Evolutionary conservation across 2,113 vertebrate genomes (phyloP).

Genomic region (Chaenocephalus aceratus): DNA sequence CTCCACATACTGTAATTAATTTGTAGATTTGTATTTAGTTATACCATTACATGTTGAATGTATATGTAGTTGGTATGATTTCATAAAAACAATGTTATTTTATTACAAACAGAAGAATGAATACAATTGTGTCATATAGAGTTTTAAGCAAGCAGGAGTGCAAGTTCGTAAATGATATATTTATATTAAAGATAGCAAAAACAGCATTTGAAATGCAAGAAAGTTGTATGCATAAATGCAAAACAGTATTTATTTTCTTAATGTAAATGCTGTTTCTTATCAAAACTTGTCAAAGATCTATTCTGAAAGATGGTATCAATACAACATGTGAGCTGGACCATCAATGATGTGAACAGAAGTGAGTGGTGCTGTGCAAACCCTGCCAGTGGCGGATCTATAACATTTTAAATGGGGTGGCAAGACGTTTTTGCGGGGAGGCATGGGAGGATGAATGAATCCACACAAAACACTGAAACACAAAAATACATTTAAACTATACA

Average conservation of each 20-base stretch:
- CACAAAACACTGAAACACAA: too few relatives aligned
- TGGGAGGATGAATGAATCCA: too few relatives aligned
- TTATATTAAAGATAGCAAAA: background rate
- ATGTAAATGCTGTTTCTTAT: background rate
- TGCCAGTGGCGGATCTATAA: too few relatives aligned
- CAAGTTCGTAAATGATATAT: background rate
- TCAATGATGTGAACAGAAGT: background rate
- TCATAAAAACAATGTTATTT: too few relatives aligned
- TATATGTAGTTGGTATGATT: too few relatives aligned
- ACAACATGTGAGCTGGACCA: background rate
- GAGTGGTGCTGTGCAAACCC: background rate
- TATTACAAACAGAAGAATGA: too few relatives aligned
- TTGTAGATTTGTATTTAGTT: background rate
- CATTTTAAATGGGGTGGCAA: too few relatives aligned
- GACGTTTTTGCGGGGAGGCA: too few relatives aligned
- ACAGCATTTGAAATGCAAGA: background rate
- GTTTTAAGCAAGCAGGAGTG: background rate
- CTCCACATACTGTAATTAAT: background rate
- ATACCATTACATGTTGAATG: background rate
- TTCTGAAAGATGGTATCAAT: too few relatives aligned
- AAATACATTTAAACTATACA: slow-evolving; percentile 1
- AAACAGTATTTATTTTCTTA: background rate
- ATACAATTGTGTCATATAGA: too few relatives aligned
- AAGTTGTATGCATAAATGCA: background rate
- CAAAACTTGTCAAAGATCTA: background rate